Conservation (phyloP, 1,140 invertebrate species). For the Cecropterus lyciades region DNA sequence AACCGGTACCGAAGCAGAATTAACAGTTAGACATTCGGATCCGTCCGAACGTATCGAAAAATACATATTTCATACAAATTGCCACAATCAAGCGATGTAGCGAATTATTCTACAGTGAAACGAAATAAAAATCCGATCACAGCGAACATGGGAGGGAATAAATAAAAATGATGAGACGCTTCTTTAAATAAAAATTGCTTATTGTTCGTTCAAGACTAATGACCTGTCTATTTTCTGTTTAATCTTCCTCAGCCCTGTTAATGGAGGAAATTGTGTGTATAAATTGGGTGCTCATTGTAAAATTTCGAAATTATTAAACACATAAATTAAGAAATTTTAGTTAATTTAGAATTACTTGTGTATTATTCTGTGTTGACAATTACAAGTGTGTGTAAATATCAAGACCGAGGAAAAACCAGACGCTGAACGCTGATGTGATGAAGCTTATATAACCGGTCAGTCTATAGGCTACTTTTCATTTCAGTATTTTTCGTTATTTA, state of each 20-base stretch:
- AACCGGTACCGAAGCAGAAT: too few species aligned
- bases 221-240: constrained; percentile 6
- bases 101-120: constrained; percentile 10
- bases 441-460: too few species aligned
- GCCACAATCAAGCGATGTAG: constrained; percentile 6
- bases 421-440: too few species aligned
- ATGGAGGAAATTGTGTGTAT: constrained; percentile 8
- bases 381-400: too few species aligned
- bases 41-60: constrained; percentile 7
- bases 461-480: too few species aligned
- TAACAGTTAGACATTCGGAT: neutral
- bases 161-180: constrained; percentile 10
- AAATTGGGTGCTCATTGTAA: neutral
- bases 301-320: too few species aligned
- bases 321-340: too few species aligned
- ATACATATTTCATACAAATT: constrained; percentile 6
- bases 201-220: constrained; percentile 6
- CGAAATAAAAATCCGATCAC: constrained; percentile 7
- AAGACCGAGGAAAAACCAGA: too few species aligned
- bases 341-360: too few species aligned
- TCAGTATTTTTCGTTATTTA: too few species aligned
- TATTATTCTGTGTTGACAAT: too few species aligned
- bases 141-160: neutral
- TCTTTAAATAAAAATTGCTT: constrained; percentile 13
- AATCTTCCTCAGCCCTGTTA: constrained; percentile 3